phyloP scores from a whole-genome alignment of 2,888 invertebrate species.

The Branchellion lobata region DNA sequence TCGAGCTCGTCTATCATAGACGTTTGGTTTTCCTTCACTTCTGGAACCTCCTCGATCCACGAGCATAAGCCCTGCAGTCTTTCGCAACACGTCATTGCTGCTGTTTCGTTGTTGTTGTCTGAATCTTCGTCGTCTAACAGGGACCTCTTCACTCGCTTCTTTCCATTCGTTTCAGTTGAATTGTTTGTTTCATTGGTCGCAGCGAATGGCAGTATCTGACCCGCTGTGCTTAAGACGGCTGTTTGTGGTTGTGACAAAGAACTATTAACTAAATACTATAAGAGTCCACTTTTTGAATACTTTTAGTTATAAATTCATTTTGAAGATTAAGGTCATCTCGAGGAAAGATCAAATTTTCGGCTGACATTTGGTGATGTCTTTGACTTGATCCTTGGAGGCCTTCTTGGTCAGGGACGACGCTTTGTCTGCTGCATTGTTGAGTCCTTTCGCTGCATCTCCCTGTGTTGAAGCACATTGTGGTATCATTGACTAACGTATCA shows the following conservation, averaged over 20 bases:
- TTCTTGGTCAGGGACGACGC: conserved; percentile 32
- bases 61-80: conserved; percentile 48
- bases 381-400: conserved; percentile 46
- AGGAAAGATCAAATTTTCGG: too few species aligned
- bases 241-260: not conserved
- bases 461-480: not conserved
- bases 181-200: conserved; percentile 41
- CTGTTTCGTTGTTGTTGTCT: conserved; percentile 31
- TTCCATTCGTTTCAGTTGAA: conserved; percentile 8
- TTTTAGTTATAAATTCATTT: too few species aligned
- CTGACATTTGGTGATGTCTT: conserved; percentile 40
- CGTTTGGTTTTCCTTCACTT: conserved; percentile 14
- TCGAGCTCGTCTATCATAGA: conserved; percentile 32
- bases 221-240: conserved; percentile 50
- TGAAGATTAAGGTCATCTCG: too few species aligned
- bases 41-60: conserved; percentile 46
- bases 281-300: too few species aligned
- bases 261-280: too few species aligned
- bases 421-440: conserved; percentile 49
- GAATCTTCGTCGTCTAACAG: conserved; percentile 19
- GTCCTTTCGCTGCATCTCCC: conserved; percentile 49
- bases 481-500: not conserved
- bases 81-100: conserved; percentile 49
- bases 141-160: conserved; percentile 18
- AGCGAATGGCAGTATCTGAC: conserved; percentile 51